Evolutionary conservation across 2,113 vertebrate species (phyloP).

Genomic region (Aegithalos caudatus): DNA sequence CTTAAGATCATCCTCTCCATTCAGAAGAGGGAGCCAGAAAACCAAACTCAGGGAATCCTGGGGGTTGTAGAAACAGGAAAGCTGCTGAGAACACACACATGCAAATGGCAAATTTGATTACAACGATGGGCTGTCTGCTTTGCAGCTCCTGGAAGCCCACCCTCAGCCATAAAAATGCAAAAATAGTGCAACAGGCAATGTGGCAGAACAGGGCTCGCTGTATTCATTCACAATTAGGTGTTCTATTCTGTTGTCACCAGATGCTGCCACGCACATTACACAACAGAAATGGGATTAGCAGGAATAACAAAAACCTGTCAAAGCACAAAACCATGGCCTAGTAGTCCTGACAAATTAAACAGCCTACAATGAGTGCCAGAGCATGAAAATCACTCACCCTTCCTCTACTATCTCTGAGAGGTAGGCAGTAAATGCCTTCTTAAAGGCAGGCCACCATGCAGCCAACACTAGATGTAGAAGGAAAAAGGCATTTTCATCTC

Average conservation of each 20-base stretch:
- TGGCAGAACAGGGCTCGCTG: slow-evolving; percentile 56
- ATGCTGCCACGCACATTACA: slow-evolving; percentile 68
- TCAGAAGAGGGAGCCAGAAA: slow-evolving; percentile 44
- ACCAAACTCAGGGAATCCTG: background rate
- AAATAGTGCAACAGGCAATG: slow-evolving; percentile 62
- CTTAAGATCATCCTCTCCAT: background rate
- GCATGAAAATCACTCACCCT: slow-evolving; percentile 66
- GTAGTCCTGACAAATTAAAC: slow-evolving; percentile 68
- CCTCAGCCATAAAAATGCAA: slow-evolving; percentile 66
- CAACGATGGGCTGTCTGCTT: slow-evolving; percentile 57
- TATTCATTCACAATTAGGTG: slow-evolving; percentile 71
- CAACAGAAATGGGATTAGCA: slow-evolving; percentile 70
- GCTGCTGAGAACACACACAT: slow-evolving; percentile 54
- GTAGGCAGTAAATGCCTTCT: slow-evolving; percentile 21
- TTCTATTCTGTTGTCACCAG: slow-evolving; percentile 71
- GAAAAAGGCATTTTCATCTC: background rate
- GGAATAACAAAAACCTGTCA: slow-evolving; percentile 69
- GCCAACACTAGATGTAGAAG: background rate
- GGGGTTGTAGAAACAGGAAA: background rate
- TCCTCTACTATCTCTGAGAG: slow-evolving; percentile 52
- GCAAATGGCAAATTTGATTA: slow-evolving; percentile 68
- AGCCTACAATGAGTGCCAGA: slow-evolving; percentile 59
- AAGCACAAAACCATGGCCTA: slow-evolving; percentile 63
- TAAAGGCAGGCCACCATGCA: slow-evolving; percentile 43
- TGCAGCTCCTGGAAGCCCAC: slow-evolving; percentile 58